Evolutionary conservation across 2,797 vertebrate species (phyloP).

Genomic region (Gymnoscopelus microlampas): DNA sequence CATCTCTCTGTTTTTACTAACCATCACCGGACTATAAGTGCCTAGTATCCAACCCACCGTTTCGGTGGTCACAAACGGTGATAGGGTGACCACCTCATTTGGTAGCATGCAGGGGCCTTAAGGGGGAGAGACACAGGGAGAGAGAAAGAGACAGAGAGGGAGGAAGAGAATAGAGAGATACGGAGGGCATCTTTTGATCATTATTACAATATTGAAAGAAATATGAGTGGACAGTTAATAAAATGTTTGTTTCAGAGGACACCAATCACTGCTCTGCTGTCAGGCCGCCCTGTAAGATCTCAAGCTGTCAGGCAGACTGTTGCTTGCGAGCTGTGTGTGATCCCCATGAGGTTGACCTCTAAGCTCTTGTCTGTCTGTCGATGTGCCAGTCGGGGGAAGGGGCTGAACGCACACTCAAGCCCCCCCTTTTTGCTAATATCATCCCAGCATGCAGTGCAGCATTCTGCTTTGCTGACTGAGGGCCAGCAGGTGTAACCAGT

Average conservation of each 20-base stretch:
- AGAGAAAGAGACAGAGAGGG: not conserved
- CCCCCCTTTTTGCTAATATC: conserved; percentile 61
- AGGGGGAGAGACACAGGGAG: no score
- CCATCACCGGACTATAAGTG: no score
- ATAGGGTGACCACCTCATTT: no score
- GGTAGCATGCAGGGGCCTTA: no score
- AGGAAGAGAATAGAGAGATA: not conserved
- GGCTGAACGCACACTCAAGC: conserved; percentile 60
- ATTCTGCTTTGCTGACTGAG: conserved; percentile 50
- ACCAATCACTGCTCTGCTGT: conserved; percentile 25
- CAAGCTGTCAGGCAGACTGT: conserved; percentile 57
- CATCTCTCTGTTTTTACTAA: no score
- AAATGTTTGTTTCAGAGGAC: conserved; percentile 30
- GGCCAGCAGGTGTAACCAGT: conserved; percentile 66
- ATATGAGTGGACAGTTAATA: conserved; percentile 28
- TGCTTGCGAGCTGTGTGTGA: conserved; percentile 49
- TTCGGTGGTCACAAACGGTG: no score
- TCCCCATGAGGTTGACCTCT: conserved; percentile 67
- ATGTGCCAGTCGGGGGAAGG: conserved; percentile 58
- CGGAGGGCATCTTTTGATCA: conserved; percentile 30
- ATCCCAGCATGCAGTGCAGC: conserved; percentile 53
- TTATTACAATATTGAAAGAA: conserved; percentile 7
- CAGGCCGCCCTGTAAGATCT: conserved; percentile 41
- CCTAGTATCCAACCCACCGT: no score
- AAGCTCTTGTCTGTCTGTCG: conserved; percentile 72